These are phyloP conservation scores for Petrophora chlorosata DNA, from an alignment of 2,888 invertebrate species.

Conservation along the genomic window DNA sequence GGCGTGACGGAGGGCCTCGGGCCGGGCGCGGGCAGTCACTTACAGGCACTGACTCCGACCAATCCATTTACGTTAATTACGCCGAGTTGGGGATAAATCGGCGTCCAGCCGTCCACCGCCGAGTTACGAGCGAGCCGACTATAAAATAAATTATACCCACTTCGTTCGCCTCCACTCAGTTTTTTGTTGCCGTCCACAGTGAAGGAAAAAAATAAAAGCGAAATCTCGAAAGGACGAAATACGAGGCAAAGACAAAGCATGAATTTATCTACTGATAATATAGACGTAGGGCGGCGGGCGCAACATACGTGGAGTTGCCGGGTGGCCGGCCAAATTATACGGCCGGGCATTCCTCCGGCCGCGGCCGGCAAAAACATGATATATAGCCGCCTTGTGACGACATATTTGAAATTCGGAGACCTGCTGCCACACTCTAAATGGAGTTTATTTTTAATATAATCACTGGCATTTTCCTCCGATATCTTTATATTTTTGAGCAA, in stretches of 20 bases:
- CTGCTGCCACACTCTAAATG: slow-evolving; percentile 74
- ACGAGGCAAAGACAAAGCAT: slow-evolving; percentile 83
- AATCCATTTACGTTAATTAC: slow-evolving; percentile 84
- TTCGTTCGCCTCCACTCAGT: slow-evolving; percentile 82
- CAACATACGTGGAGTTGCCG: slow-evolving; percentile 74
- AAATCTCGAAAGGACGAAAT: slow-evolving; percentile 82
- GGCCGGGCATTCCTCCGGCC: slow-evolving; percentile 74
- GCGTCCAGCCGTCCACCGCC: slow-evolving; percentile 81
- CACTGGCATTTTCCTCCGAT: slow-evolving; percentile 62
- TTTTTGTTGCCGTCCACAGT: slow-evolving; percentile 78
- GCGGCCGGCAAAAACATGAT: slow-evolving; percentile 77
- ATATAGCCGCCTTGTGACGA: slow-evolving; percentile 80
- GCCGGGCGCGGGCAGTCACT: slow-evolving; percentile 51
- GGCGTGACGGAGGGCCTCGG: slow-evolving; percentile 39
- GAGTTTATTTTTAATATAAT: slow-evolving; percentile 65
- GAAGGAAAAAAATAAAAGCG: slow-evolving; percentile 73
- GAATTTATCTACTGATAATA: slow-evolving; percentile 84
- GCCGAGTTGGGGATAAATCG: slow-evolving; percentile 81
- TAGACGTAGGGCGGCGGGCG: slow-evolving; percentile 80
- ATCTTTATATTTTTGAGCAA: slow-evolving; percentile 52
- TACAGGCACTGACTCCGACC: slow-evolving; percentile 72
- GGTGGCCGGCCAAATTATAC: slow-evolving; percentile 81
- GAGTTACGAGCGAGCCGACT: slow-evolving; percentile 82
- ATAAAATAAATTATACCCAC: slow-evolving; percentile 84
- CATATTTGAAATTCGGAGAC: slow-evolving; percentile 77